Evolutionary conservation across 2,797 vertebrate species (phyloP), one percentile per base, ranked within the genome.

Genomic region (Acipenser oxyrinchus): DNA sequence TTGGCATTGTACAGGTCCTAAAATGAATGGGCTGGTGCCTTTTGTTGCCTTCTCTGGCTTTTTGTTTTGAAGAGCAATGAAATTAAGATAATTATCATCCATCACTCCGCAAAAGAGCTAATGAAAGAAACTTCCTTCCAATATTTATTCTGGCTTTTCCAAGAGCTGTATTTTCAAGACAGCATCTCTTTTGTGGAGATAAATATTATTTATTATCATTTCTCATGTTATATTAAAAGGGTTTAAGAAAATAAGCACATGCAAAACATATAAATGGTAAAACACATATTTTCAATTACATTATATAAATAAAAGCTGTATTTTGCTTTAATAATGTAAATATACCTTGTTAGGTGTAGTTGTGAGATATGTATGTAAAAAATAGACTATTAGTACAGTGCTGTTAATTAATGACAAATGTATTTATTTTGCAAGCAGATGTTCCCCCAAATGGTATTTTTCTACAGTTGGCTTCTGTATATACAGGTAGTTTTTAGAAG

Each of bases 1-100:
- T 98, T 96, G 97, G 93, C 93, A 95, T 96, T 95, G 94, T 96
- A 92, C 90, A 86, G 89, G 91, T 88, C 90, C 91, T 88, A 89
- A 90, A 93, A 94, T 94, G 93, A 94, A 94, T 93, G 92, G 93
- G 87, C 92, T 90, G 88, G 84, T 93, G 92, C 92, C 93, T 94
- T 92, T 91, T 89, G 90, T 91, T 91, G 91, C 89, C 89, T 93
- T 89, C 37, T 37, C 37, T 37, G 37, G 37, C 84, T 89, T 90
- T 93, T 90, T 93, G 89, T 94, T 95, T 93, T 90, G 88, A 90
- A 91, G 90, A 91, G 88, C 83, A 86, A 83, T 92, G 90, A 93
- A 95, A 94, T 92, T 90, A 94, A 94, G 92, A 94, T 90, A 91
- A 93, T 94, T 94, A 92, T 95, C 91, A 87, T 87, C 90, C 84